These are phyloP conservation scores for Heliconius hortense DNA, from an alignment of 2,888 invertebrate species.

Conservation along the genomic window DNA sequence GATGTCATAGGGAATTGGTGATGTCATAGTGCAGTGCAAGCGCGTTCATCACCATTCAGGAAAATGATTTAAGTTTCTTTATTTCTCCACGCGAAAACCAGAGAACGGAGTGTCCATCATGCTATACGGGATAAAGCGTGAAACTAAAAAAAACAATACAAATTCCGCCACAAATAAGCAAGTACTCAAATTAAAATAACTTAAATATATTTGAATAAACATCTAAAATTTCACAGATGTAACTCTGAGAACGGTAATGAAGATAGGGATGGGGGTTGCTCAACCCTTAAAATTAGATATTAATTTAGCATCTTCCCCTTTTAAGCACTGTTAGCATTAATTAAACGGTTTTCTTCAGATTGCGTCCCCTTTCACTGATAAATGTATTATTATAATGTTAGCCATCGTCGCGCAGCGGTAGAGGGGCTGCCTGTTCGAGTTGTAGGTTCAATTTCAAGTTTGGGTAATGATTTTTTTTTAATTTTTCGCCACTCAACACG, in stretches of 20 bases:
- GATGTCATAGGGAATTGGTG: not conserved
- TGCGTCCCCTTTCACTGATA: constrained; percentile 24
- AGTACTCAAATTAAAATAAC: not conserved
- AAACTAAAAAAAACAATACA: not conserved
- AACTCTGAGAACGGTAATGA: constrained; percentile 45
- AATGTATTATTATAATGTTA: constrained; percentile 21
- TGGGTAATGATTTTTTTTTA: not conserved
- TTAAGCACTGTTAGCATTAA: constrained; percentile 38
- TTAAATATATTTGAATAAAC: constrained; percentile 2
- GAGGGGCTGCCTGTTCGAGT: not conserved
- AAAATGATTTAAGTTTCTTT: too few species aligned
- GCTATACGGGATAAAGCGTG: too few species aligned
- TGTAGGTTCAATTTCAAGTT: not conserved
- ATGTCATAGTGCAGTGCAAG: not conserved
- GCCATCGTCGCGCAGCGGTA: not conserved
- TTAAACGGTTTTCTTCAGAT: constrained; percentile 39
- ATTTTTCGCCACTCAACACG: not conserved
- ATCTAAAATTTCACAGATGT: constrained; percentile 4
- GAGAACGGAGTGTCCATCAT: too few species aligned
- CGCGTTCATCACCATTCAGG: too few species aligned
- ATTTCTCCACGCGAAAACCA: too few species aligned
- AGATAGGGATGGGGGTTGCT: constrained; percentile 57
- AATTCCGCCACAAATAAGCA: not conserved
- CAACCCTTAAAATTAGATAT: constrained; percentile 74
- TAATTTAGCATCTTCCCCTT: constrained; percentile 65